Evolutionary conservation across 2,797 vertebrate species (phyloP).

Genomic region (Apogon talboti): DNA sequence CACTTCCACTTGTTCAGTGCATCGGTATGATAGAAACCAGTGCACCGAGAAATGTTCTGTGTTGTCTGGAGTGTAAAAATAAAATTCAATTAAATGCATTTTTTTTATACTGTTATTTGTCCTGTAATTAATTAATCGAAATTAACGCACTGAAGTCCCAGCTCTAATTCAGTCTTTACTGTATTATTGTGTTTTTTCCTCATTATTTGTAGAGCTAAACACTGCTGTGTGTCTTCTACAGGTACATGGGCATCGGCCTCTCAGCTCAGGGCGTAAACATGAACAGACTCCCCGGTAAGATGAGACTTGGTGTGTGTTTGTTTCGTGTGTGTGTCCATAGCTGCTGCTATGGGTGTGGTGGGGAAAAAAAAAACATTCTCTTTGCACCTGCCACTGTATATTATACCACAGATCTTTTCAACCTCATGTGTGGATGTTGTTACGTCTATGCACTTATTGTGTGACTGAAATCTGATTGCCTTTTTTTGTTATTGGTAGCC

Average conservation of each 20-base stretch:
- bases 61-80: too few relatives aligned
- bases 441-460: slow-evolving; percentile 13
- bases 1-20: too few relatives aligned
- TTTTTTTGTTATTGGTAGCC: neutral
- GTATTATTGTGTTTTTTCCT: too few relatives aligned
- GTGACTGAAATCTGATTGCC: neutral
- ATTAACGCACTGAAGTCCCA: too few relatives aligned
- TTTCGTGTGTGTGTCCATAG: neutral
- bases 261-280: slow-evolving; percentile 99
- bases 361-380: neutral
- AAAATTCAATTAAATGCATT: too few relatives aligned
- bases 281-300: slow-evolving; percentile 98
- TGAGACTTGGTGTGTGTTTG: slow-evolving; percentile 1
- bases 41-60: too few relatives aligned
- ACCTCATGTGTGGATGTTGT: slow-evolving; percentile 1
- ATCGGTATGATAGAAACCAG: too few relatives aligned
- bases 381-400: neutral
- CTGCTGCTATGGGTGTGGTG: slow-evolving; percentile 21
- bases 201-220: too few relatives aligned
- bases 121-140: too few relatives aligned
- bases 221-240: slow-evolving; percentile 63
- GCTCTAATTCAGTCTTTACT: too few relatives aligned
- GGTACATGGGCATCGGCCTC: slow-evolving; percentile 99
- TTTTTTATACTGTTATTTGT: too few relatives aligned
- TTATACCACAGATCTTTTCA: neutral